Evolutionary conservation across 2,888 invertebrate genomes (phyloP), one percentile per base, ranked within the genome.

Genomic region (Drosophila subsilvestris): DNA sequence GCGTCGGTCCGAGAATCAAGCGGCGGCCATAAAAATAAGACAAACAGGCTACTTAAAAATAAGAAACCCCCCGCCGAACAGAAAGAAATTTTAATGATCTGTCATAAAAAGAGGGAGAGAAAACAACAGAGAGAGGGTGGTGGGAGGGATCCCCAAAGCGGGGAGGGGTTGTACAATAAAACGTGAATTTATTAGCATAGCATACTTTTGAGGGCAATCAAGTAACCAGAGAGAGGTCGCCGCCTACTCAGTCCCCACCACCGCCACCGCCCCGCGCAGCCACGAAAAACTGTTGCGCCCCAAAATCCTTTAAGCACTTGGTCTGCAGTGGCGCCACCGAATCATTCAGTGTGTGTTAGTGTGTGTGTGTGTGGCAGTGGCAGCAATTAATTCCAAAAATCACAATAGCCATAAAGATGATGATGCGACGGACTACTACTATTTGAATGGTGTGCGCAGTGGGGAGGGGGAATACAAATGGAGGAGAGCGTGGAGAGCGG

Each of bases 361-460:
- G 66, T 68, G 45, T 59, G 55, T 49, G 68, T 53, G 55, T 57
- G 54, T 66, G 55, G 48, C 60, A 63, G 72, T 55, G 70, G 63
- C 75, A 75, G 86, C 86, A 86, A 86, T 86, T 86, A 86, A 86
- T 88, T 86, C 82, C 82, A 58, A 80, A 37, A 88, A 86, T 88
- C 86, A 86, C 79, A 88, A 88, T 84, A 80, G 79, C 86, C 82
- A 88, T 86, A 86, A 86, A 86, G 83, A 85, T 86, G 82, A 85
- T 85, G 86, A 85, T 82, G 82, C 86, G 86, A 79, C 37, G n/a
- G 37, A 14, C 37, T n/a, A 37, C 81, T 79, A 83, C 84, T 86
- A 86, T 86, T 86, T 84, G 82, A 86, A 82, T 80, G 80, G 37
- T 37, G 27, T 45, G 67, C 32, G 29, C 14, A 50, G 51, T 27